Conservation (phyloP, 2,888 invertebrate species). For the Cephus pulcher region DNA sequence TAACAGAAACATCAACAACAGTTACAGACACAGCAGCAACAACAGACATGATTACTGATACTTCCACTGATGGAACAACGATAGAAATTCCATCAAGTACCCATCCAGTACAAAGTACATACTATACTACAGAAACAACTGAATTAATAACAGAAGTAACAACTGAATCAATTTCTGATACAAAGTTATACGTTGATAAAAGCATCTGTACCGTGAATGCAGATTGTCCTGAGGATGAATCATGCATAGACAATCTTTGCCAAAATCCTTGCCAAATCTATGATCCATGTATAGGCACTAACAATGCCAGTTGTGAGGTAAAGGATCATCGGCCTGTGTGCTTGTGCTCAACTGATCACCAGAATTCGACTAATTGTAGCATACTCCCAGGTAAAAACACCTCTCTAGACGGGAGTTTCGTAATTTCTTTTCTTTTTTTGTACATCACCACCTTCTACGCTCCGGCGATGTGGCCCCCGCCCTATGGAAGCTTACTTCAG, state of each 20-base stretch:
- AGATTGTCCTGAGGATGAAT: conserved; percentile 66
- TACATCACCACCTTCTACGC: conserved; percentile 18
- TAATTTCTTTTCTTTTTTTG: conserved; percentile 40
- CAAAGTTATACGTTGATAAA: not conserved
- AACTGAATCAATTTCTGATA: conserved; percentile 12
- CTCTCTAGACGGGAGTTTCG: conserved; percentile 36
- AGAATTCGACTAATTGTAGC: conserved; percentile 69
- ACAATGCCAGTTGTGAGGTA: conserved; percentile 68
- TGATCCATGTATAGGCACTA: conserved; percentile 60
- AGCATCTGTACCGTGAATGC: conserved; percentile 48
- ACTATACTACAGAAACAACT: conserved; percentile 14
- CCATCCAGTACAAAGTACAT: conserved; percentile 12
- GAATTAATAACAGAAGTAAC: conserved; percentile 14
- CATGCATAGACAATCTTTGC: conserved; percentile 69
- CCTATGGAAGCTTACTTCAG: conserved; percentile 28
- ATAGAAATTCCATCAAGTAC: not conserved
- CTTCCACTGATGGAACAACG: too few species aligned
- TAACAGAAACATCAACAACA: too few species aligned
- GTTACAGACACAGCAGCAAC: too few species aligned
- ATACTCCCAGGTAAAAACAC: conserved; percentile 72
- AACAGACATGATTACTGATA: too few species aligned
- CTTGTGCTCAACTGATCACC: conserved; percentile 68
- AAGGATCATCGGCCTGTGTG: conserved; percentile 70
- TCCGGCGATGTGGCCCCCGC: conserved; percentile 20
- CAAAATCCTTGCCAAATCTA: conserved; percentile 69